Percentiles rank a stretch among this genome's conserved stretches.
These are phyloP conservation scores for Scaptomyza caliginosa DNA, from an alignment of 2,888 invertebrate species.

Conservation along the genomic window DNA sequence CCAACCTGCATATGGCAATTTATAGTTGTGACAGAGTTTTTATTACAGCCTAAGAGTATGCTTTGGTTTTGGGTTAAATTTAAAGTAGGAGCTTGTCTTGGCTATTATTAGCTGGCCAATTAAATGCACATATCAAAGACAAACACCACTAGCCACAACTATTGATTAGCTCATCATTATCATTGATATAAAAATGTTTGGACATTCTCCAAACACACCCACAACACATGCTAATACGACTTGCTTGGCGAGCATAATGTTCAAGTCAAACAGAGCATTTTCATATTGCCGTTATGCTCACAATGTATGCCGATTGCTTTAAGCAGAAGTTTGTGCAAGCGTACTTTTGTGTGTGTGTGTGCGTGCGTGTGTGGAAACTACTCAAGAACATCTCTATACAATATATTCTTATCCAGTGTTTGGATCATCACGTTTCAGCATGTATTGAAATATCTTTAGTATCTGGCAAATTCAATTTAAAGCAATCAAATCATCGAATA, in stretches of 20 bases:
- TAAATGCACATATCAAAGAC: neutral
- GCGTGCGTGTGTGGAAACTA: neutral
- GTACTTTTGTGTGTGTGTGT: neutral
- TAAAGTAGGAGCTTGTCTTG: neutral
- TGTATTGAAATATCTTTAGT: constrained; percentile 56
- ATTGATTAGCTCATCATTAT: neutral
- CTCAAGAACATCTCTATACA: neutral
- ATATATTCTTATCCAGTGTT: constrained; percentile 23
- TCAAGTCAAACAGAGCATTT: constrained; percentile 7
- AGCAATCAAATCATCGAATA: constrained; percentile 67
- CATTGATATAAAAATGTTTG: neutral
- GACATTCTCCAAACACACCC: neutral
- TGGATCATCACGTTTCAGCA: constrained; percentile 51
- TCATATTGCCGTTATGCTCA: neutral
- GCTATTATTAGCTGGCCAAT: neutral
- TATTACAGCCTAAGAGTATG: neutral
- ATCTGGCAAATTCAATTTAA: constrained; percentile 61
- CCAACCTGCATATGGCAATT: too few relatives aligned
- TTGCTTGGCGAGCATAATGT: neutral
- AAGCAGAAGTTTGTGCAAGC: constrained; percentile 10
- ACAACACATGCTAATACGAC: neutral
- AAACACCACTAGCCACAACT: neutral
- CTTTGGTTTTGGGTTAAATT: neutral
- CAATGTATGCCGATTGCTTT: constrained; percentile 8
- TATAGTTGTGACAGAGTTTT: too few relatives aligned